Evolutionary conservation across 2,888 invertebrate genomes (phyloP).

Genomic region (Aphrophora alni): DNA sequence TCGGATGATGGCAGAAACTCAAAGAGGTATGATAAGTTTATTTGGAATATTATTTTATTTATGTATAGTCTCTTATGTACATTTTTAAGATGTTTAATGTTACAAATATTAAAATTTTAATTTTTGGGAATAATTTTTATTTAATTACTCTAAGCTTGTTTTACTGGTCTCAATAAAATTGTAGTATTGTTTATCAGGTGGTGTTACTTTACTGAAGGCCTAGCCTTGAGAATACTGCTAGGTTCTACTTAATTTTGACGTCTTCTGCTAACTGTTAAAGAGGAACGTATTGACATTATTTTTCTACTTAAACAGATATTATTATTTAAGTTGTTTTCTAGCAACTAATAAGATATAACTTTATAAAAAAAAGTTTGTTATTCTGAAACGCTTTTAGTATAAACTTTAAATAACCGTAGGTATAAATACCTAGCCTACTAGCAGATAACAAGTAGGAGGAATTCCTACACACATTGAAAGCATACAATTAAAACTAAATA

Average conservation of each 20-base stretch:
- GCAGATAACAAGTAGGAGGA: not conserved
- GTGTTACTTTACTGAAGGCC: not conserved
- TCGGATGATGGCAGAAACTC: not conserved
- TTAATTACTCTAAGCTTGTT: not conserved
- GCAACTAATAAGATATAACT: too few species aligned
- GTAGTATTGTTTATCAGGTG: not conserved
- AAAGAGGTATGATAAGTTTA: not conserved
- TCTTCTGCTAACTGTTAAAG: not conserved
- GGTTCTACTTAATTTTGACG: not conserved
- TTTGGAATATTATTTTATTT: not conserved
- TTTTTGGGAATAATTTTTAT: not conserved
- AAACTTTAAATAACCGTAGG: too few species aligned
- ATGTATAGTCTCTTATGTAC: not conserved
- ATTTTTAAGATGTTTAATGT: not conserved
- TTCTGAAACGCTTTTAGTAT: too few species aligned
- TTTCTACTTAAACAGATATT: too few species aligned
- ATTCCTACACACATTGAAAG: constrained; percentile 2
- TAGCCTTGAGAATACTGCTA: not conserved
- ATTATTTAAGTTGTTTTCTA: too few species aligned
- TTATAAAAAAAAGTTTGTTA: too few species aligned
- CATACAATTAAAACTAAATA: not conserved
- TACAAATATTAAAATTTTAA: not conserved
- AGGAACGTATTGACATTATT: too few species aligned
- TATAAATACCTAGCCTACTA: too few species aligned
- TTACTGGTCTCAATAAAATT: not conserved